Conservation (phyloP, 2,113 vertebrate genomes). For the Poeciliopsis turrubarensis region DNA sequence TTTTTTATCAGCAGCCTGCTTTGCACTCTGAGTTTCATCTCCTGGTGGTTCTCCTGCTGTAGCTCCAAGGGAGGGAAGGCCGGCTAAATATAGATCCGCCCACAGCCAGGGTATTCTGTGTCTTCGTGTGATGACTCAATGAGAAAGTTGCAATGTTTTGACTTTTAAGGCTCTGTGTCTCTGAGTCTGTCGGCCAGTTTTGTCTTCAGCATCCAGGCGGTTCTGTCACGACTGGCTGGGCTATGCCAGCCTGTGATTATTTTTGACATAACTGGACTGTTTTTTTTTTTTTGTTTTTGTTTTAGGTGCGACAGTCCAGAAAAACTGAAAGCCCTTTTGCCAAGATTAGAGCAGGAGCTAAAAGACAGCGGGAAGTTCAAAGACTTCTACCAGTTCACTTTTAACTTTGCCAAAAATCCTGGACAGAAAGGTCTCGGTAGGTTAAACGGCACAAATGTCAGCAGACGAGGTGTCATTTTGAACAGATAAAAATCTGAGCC, state of each 20-base stretch:
- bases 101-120: conserved; percentile 49
- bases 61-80: conserved; percentile 35
- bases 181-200: conserved; percentile 16
- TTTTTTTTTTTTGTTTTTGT: conserved; percentile 53
- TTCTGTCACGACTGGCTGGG: conserved; percentile 2
- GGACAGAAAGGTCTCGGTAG: conserved; percentile 96
- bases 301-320: conserved; percentile 91
- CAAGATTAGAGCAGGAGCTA: conserved; percentile 92
- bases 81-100: conserved; percentile 64
- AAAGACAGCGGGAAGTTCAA: conserved; percentile 93
- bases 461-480: background rate
- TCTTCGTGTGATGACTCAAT: conserved; percentile 49
- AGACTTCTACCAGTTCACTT: conserved; percentile 97
- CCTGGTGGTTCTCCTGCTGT: conserved; percentile 34
- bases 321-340: conserved; percentile 89
- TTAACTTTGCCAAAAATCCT: conserved; percentile 96
- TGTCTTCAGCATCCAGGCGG: background rate
- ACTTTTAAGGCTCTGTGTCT: conserved; percentile 30
- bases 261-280: conserved; percentile 18
- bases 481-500: background rate
- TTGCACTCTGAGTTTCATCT: conserved; percentile 27
- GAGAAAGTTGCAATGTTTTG: conserved; percentile 39
- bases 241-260: background rate
- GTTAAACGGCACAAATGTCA: conserved; percentile 20
- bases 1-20: conserved; percentile 13